Evolutionary conservation across 2,113 vertebrate species (phyloP).

Genomic region (Pachypanchax playfairii): DNA sequence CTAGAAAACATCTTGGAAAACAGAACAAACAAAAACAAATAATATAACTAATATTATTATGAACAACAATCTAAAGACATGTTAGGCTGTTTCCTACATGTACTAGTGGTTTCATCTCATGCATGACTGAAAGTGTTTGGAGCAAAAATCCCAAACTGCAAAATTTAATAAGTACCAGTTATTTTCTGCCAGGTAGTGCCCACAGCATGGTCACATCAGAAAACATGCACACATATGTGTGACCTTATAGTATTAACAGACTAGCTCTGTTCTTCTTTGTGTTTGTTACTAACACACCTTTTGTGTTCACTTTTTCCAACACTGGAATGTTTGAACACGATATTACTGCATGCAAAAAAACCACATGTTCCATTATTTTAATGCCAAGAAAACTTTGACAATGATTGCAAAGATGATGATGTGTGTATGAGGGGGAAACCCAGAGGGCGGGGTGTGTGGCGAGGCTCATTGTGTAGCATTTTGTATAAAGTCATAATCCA

Average conservation of each 20-base stretch:
- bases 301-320: neutral
- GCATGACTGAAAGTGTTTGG: slow-evolving; percentile 16
- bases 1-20: too few relatives aligned
- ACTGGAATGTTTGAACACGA: slow-evolving; percentile 35
- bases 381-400: slow-evolving; percentile 61
- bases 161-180: slow-evolving; percentile 64
- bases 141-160: slow-evolving; percentile 43
- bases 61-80: slow-evolving; percentile 3
- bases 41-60: too few relatives aligned
- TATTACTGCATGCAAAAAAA: slow-evolving; percentile 45
- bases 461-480: slow-evolving; percentile 28
- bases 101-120: slow-evolving; percentile 18
- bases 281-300: slow-evolving; percentile 41
- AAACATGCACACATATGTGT: slow-evolving; percentile 12
- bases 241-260: too few relatives aligned
- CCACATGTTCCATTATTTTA: slow-evolving; percentile 43
- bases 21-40: too few relatives aligned
- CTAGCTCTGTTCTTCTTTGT: slow-evolving; percentile 47
- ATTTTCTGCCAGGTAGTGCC: slow-evolving; percentile 64
- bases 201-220: slow-evolving; percentile 68
- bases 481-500: slow-evolving; percentile 14
- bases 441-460: slow-evolving; percentile 23
- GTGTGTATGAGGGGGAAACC: slow-evolving; percentile 46
- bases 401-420: slow-evolving; percentile 56
- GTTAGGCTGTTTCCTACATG: slow-evolving; percentile 3